A percentile compares a stretch with the other conserved stretches of the same genome.
phyloP scores from a whole-genome alignment of 2,888 invertebrate genomes.

The Drosophila dives region DNA sequence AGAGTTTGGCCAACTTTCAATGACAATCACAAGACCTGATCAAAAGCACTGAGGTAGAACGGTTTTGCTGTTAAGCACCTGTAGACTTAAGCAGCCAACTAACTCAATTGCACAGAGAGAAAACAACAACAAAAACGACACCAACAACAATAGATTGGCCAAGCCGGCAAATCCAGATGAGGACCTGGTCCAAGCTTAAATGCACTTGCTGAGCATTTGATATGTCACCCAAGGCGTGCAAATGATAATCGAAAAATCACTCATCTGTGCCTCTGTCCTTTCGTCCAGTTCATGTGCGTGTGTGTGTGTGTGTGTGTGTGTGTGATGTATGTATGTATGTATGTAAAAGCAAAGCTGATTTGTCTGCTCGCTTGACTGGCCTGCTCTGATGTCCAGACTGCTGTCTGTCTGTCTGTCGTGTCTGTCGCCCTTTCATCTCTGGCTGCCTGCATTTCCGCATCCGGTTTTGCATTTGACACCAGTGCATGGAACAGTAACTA shows the following conservation, averaged over 20 bases:
- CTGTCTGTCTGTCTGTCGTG: constrained; percentile 26
- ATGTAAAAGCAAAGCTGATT: constrained; percentile 68
- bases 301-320: constrained; percentile 12
- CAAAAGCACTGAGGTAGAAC: constrained; percentile 11
- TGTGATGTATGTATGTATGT: constrained; percentile 10
- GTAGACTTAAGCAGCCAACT: constrained; percentile 52
- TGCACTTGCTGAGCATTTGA: constrained; percentile 77
- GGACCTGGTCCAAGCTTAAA: constrained; percentile 41
- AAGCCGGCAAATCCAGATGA: constrained; percentile 26
- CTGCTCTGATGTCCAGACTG: constrained; percentile 57
- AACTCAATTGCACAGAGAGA: constrained; percentile 6
- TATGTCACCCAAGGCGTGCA: constrained; percentile 81
- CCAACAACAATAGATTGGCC: constrained; percentile 31
- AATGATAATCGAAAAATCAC: constrained; percentile 80
- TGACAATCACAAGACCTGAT: constrained; percentile 2
- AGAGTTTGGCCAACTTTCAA: constrained; percentile 29
- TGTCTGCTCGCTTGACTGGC: constrained; percentile 74
- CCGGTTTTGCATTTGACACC: constrained; percentile 79
- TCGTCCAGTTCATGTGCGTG: constrained; percentile 17
- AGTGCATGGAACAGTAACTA: constrained; percentile 61
- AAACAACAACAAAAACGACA: constrained; percentile 24
- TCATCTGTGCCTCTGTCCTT: constrained; percentile 68
- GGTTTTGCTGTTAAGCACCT: constrained; percentile 59
- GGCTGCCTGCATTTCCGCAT: constrained; percentile 78
- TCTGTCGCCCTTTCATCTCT: constrained; percentile 36